Base-by-base conservation (phyloP, 2,888 invertebrate genomes). In the Ischnura elegans region DNA sequence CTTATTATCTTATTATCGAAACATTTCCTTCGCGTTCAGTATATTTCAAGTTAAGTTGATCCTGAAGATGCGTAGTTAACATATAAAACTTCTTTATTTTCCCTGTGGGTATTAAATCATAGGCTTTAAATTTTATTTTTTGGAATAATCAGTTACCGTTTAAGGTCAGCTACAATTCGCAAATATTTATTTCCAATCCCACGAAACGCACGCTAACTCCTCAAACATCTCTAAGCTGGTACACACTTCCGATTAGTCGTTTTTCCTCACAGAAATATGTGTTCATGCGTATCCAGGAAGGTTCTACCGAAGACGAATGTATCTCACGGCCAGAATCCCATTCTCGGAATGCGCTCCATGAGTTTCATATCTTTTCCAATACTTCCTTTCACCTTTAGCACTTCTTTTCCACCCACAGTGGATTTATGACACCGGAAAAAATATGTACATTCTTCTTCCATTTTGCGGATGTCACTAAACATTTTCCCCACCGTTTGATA, bases 391-490 rank as follows among this genome's bases (percentile, higher is more conserved):
- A 25, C 61, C 90, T 90, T 90, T 66, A 43, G 29, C n/a, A n/a
- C n/a, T 36, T 36, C 76, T 36, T 76, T 76, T 76, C 36, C 16
- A n/a, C 61, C 6, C 51, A 29, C 25, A 29, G n/a, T 36, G 16
- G 90, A 90, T 90, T 90, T 90, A 90, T 66, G 90, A 42, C 90
- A 55, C 43, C 61, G 55, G 42, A 47, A 87, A 55, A 87, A 61
- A 43, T 43, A 90, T 66, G 90, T 42, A 66, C 90, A 90, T 90
- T 66, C 87, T 29, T n/a, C 42, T 36, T 55, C 55, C 42, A 55
- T 66, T 90, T 61, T 66, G 90, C 55, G 61, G 43, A 66, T 61
- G 76, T 61, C 61, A 42, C 25, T 42, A 8, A 36, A 16, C 21
- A 19, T 76, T 76, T 76, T 55, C 87, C 87, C 19, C 87, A 13